Evolutionary conservation across 2,888 invertebrate species (phyloP), one percentile per base, ranked within the genome.

Genomic region (Vandiemenella viatica): DNA sequence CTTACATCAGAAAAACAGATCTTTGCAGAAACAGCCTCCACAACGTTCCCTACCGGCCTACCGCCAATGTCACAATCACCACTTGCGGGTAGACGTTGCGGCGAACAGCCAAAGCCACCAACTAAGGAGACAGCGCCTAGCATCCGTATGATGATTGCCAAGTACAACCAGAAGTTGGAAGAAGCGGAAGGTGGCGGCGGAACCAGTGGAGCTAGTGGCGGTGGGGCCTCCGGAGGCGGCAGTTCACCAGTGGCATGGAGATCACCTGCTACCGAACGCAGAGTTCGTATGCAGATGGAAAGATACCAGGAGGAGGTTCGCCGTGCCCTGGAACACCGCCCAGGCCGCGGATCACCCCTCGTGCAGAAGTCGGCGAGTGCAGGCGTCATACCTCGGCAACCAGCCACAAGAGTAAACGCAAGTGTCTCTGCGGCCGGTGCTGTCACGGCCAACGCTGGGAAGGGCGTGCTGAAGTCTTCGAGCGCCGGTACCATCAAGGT

Each of bases 341-440:
- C 13, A 6, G 13, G 38, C n/a, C 5, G 10, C 10, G 38, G n/a
- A 15, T 15, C 16, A 8, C 70, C 70, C 55, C 67, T 70, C 56
- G 76, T 80, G 2, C 74, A 76, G 56, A 81, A 81, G 63, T 80
- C 80, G 19, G 77, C 76, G 7, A 81, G 80, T 58, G 75, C 72
- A 66, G 45, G 67, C 65, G 57, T 67, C 67, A 57, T 69, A 5
- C 16, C 18, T 17, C 3, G 13, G 13, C 15, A 15, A 17, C 16
- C 19, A 15, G 26, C 18, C n/a, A 18, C 15, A 10, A 26, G 21
- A 16, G 13, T 16, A 37, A 37, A 19, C 6, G 38, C n/a, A 8
- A 41, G 21, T 23, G 42, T n/a, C n/a, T 17, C 18, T 15, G 18
- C 20, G 32, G 53, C 58, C 19, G 32, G 22, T 8, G 6, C 19